phyloP scores from a whole-genome alignment of 2,888 invertebrate species.

The Corbicula japonica region DNA sequence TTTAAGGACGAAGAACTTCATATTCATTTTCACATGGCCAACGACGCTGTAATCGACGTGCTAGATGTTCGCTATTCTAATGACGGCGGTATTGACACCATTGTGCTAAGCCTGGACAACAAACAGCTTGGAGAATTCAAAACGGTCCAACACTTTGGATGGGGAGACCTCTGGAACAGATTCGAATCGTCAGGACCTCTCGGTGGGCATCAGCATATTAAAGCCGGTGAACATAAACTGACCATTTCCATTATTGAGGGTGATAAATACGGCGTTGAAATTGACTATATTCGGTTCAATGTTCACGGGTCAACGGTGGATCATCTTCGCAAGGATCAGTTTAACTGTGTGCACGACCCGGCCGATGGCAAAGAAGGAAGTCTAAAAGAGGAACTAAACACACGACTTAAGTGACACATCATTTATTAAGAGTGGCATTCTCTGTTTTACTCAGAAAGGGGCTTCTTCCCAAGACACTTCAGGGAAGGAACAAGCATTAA shows the following conservation, averaged over 20 bases:
- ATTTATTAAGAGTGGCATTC: too few relatives aligned
- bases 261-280: constrained; percentile 65
- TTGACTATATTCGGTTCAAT: constrained; percentile 64
- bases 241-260: constrained; percentile 47
- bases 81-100: constrained; percentile 60
- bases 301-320: constrained; percentile 51
- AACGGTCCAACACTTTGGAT: constrained; percentile 39
- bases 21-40: constrained; percentile 54
- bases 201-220: constrained; percentile 32
- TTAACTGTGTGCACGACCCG: constrained; percentile 58
- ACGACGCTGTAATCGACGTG: constrained; percentile 46
- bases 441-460: too few relatives aligned
- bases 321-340: constrained; percentile 46
- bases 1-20: constrained; percentile 64
- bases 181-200: constrained; percentile 63
- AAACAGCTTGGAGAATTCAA: constrained; percentile 50
- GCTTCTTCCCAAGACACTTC: too few relatives aligned
- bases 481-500: too few relatives aligned
- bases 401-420: too few relatives aligned
- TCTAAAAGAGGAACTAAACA: too few relatives aligned
- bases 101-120: constrained; percentile 55
- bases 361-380: too few relatives aligned
- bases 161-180: constrained; percentile 63
- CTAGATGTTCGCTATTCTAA: constrained; percentile 64
- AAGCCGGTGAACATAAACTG: constrained; percentile 51